Percentiles rank a stretch among this genome's conserved stretches.
These are phyloP conservation scores for Isichthys henryi DNA, from an alignment of 2,113 vertebrate genomes.

Conservation along the genomic window DNA sequence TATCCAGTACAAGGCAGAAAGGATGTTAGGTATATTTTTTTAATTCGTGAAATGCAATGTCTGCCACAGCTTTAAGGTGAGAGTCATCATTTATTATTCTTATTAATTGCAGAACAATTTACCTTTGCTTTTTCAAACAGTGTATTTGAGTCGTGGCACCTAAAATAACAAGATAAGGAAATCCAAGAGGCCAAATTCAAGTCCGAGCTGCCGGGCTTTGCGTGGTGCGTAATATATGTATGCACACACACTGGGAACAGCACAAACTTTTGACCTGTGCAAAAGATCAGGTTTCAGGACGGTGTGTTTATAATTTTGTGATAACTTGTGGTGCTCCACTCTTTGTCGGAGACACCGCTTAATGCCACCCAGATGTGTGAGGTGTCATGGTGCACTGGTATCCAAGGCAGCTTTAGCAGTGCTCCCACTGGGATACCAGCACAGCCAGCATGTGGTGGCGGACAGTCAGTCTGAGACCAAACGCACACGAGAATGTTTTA, in stretches of 20 bases:
- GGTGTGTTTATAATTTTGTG: conserved; percentile 26
- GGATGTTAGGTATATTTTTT: neutral
- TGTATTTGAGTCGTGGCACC: conserved; percentile 18
- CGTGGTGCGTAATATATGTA: conserved; percentile 22
- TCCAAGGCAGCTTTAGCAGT: neutral
- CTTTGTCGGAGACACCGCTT: conserved; percentile 38
- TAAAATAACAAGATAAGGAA: conserved; percentile 32
- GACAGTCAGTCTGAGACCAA: neutral
- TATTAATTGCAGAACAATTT: conserved; percentile 16
- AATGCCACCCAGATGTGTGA: conserved; percentile 47
- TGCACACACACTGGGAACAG: conserved; percentile 20
- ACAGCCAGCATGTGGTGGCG: neutral
- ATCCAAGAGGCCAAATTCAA: conserved; percentile 27
- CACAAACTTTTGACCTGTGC: conserved; percentile 34
- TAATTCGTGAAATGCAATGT: neutral
- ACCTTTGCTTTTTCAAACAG: conserved; percentile 18
- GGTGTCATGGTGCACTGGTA: neutral
- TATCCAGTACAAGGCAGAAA: neutral
- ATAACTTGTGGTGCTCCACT: conserved; percentile 36
- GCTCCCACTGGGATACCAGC: neutral
- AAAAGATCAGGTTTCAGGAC: conserved; percentile 35
- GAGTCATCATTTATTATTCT: neutral
- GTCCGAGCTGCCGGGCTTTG: neutral
- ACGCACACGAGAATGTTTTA: neutral
- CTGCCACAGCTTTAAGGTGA: neutral